phyloP scores from a whole-genome alignment of 2,888 invertebrate species.

The Limenitis camilla region DNA sequence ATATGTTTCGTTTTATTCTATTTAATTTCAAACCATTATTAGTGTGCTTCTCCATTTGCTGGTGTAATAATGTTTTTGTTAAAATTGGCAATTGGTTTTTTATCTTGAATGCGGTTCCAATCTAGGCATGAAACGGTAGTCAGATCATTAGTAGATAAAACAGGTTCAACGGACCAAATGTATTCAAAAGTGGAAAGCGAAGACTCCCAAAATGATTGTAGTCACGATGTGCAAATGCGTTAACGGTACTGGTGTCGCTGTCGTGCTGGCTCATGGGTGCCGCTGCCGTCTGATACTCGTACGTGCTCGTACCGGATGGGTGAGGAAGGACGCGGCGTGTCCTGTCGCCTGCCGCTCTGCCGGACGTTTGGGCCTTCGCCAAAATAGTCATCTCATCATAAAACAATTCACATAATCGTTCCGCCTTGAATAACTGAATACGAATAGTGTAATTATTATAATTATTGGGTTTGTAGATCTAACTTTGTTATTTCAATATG shows the following conservation, averaged over 20 bases:
- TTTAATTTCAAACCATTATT: not conserved
- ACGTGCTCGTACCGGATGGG: constrained; percentile 34
- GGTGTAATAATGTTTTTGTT: not conserved
- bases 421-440: constrained; percentile 23
- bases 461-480: too few relatives aligned
- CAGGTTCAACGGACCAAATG: constrained; percentile 23
- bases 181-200: constrained; percentile 25
- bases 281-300: constrained; percentile 25
- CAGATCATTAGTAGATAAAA: constrained; percentile 8
- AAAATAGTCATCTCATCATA: constrained; percentile 49
- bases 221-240: constrained; percentile 48
- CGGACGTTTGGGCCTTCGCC: constrained; percentile 42
- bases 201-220: constrained; percentile 25
- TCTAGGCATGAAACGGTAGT: constrained; percentile 1
- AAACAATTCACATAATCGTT: constrained; percentile 27
- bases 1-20: not conserved
- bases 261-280: constrained; percentile 16
- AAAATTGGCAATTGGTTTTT: not conserved
- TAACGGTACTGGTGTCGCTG: constrained; percentile 42
- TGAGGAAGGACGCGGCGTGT: constrained; percentile 40
- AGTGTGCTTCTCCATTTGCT: not conserved
- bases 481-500: too few relatives aligned
- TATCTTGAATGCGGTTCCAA: not conserved
- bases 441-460: too few relatives aligned
- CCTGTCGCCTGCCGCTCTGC: too few relatives aligned